These are phyloP conservation scores for Aromia moschata DNA, from an alignment of 2,888 invertebrate species.

Conservation along the genomic window DNA sequence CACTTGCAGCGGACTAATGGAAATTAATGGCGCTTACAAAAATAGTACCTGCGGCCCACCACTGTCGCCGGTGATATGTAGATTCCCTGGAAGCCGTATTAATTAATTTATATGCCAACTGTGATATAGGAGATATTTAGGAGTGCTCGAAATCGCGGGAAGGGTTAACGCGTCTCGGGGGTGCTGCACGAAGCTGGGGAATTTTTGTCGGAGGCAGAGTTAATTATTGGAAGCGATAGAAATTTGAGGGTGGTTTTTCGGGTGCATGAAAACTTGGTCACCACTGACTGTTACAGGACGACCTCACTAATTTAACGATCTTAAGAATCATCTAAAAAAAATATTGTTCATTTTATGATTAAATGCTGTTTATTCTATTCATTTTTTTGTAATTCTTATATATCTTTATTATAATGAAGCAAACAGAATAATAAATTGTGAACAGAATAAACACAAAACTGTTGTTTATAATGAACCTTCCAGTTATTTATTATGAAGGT, in stretches of 20 bases:
- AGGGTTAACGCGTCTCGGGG: conserved; percentile 4
- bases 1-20: conserved; percentile 46
- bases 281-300: no score
- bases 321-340: no score
- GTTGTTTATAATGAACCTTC: no score
- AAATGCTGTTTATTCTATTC: no score
- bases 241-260: background rate
- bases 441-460: no score
- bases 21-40: conserved; percentile 46
- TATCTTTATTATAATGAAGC: no score
- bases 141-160: background rate
- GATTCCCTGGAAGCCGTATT: conserved; percentile 22
- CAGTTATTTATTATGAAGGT: no score
- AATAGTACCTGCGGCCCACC: conserved; percentile 31
- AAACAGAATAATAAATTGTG: no score
- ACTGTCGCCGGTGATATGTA: conserved; percentile 19
- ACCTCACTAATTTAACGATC: no score
- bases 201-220: conserved; percentile 11
- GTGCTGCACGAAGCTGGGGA: background rate
- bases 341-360: no score
- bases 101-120: conserved; percentile 19
- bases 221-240: background rate
- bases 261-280: no score
- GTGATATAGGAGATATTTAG: conserved; percentile 8
- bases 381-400: no score